Percentiles rank a stretch among this genome's conserved stretches.
phyloP scores from a whole-genome alignment of 2,888 invertebrate genomes.

The Catocala nupta region DNA sequence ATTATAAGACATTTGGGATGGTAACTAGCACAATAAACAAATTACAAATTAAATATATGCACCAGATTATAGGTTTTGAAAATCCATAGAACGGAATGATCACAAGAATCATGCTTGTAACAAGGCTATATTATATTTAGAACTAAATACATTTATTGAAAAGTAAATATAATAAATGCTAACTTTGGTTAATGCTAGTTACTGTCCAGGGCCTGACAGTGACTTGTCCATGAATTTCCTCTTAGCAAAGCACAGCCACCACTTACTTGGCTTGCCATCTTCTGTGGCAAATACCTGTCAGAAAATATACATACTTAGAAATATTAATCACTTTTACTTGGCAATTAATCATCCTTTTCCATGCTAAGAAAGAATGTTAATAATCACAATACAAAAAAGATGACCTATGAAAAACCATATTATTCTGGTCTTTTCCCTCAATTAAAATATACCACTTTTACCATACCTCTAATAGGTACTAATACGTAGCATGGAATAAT shows the following conservation, averaged over 20 bases:
- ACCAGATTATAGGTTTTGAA: conserved; percentile 19
- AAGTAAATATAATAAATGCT: conserved; percentile 19
- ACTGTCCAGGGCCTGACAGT: conserved; percentile 95
- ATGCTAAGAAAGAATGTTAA: no score
- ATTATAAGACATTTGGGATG: not conserved
- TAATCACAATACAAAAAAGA: no score
- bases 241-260: conserved; percentile 99
- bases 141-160: no score
- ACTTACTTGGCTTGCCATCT: conserved; percentile 98
- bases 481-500: no score
- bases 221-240: conserved; percentile 99
- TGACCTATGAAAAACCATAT: no score
- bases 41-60: conserved; percentile 20
- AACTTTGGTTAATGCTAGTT: conserved; percentile 52
- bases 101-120: not conserved
- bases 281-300: conserved; percentile 92
- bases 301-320: not conserved
- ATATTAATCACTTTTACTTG: no score
- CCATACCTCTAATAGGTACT: no score
- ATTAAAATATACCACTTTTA: no score
- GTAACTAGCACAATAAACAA: conserved; percentile 22
- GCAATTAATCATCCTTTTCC: no score
- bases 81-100: conserved; percentile 23
- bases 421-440: no score
- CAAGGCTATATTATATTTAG: no score